Evolutionary conservation across 23 tunicate species (phyloP).

Genomic region (Diplosoma virens): DNA sequence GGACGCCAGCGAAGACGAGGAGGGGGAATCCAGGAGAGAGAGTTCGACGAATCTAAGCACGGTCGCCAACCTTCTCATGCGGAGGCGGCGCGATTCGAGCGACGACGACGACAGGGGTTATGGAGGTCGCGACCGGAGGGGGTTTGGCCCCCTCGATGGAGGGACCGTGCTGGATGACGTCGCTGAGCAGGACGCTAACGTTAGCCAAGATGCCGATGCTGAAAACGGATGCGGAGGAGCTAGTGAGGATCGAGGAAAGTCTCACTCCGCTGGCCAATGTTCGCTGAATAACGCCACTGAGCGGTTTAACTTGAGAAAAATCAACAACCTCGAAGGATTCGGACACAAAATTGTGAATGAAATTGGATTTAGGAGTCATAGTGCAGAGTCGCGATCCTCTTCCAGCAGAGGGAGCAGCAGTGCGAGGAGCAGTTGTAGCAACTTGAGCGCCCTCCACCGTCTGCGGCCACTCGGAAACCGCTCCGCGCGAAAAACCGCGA

Average conservation of each 20-base stretch:
- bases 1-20: constrained; percentile 71
- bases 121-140: constrained; percentile 18
- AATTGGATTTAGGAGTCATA: constrained; percentile 50
- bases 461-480: constrained; percentile 21
- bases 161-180: constrained; percentile 1
- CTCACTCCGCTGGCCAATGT: neutral
- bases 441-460: constrained; percentile 36
- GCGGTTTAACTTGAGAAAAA: constrained; percentile 10
- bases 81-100: constrained; percentile 49
- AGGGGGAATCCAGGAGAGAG: constrained; percentile 53
- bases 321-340: constrained; percentile 2
- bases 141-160: neutral
- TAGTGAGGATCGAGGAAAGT: neutral
- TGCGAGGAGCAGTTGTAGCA: constrained; percentile 79
- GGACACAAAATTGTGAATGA: constrained; percentile 41
- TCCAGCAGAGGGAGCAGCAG: constrained; percentile 66
- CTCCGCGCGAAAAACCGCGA: constrained; percentile 11
- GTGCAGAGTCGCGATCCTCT: constrained; percentile 69
- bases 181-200: constrained; percentile 1
- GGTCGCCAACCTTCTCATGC: constrained; percentile 17
- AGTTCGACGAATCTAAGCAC: constrained; percentile 51
- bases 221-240: constrained; percentile 3
- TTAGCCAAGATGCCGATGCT: neutral
- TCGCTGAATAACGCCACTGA: constrained; percentile 31
- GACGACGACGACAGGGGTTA: constrained; percentile 48